Evolutionary conservation across 64 coral and sea anemone genomes (phyloP).

Genomic region (Actinia tenebrosa): DNA sequence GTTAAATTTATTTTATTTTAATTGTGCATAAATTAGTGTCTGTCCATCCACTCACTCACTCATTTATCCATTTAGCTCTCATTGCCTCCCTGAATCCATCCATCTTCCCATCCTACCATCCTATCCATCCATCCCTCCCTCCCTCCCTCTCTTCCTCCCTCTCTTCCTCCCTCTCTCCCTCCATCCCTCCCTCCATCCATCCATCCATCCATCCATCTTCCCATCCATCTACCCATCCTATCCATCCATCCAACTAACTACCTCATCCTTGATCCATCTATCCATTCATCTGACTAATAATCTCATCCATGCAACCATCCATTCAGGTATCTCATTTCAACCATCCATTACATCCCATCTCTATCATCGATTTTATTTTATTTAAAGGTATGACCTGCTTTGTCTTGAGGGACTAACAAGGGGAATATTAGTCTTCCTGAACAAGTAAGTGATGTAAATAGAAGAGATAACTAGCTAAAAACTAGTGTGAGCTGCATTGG

Average conservation of each 20-base stretch:
- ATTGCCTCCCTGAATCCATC: neutral
- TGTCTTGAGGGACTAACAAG: slow-evolving; percentile 93
- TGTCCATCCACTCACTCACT: neutral
- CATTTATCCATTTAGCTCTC: neutral
- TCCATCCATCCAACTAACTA: too few relatives aligned
- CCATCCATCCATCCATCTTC: neutral
- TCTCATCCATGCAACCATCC: neutral
- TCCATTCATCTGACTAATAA: too few relatives aligned
- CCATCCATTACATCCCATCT: neutral
- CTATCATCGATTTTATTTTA: slow-evolving; percentile 14
- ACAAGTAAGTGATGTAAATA: slow-evolving; percentile 55
- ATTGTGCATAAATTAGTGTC: too few relatives aligned
- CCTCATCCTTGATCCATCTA: neutral
- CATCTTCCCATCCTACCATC: neutral
- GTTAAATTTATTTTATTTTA: too few relatives aligned
- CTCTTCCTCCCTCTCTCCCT: neutral
- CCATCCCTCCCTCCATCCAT: neutral
- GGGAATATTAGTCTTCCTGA: slow-evolving; percentile 84
- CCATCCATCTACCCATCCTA: neutral
- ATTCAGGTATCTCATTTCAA: neutral
- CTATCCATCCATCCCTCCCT: too few relatives aligned
- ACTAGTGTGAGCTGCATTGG: too few relatives aligned
- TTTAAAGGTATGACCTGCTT: slow-evolving; percentile 82
- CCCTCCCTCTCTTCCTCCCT: neutral
- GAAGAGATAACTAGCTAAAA: too few relatives aligned